These are phyloP conservation scores for Willowsia nigromaculata DNA, from an alignment of 2,888 invertebrate species.

Conservation along the genomic window DNA sequence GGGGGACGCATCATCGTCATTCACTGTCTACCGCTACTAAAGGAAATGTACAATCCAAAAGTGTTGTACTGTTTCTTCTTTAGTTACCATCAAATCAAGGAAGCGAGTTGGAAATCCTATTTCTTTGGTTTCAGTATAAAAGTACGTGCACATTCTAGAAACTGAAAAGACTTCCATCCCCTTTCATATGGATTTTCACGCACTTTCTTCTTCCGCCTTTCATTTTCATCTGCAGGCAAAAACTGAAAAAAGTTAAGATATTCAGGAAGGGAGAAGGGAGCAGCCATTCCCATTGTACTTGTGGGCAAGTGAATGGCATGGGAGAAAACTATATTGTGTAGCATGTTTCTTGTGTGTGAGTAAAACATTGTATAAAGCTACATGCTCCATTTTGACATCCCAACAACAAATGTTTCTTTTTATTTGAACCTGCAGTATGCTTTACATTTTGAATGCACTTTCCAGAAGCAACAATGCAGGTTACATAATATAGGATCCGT, in stretches of 20 bases:
- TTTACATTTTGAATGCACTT: conserved; percentile 18
- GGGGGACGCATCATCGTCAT: neutral
- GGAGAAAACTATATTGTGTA: neutral
- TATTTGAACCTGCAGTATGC: neutral
- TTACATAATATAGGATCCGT: neutral
- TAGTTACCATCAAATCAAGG: conserved; percentile 55
- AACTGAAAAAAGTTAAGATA: conserved; percentile 38
- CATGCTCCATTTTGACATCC: conserved; percentile 45
- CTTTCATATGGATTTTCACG: conserved; percentile 46
- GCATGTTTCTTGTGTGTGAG: neutral
- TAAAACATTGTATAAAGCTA: conserved; percentile 20
- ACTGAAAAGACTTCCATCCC: neutral
- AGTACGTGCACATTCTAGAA: neutral
- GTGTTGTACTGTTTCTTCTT: conserved; percentile 42
- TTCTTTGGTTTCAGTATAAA: conserved; percentile 5
- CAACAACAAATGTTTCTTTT: conserved; percentile 11
- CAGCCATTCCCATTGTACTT: neutral
- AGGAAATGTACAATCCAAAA: conserved; percentile 52
- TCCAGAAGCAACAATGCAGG: neutral
- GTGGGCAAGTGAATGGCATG: neutral
- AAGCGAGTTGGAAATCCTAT: conserved; percentile 69
- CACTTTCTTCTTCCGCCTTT: conserved; percentile 39
- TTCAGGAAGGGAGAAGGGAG: conserved; percentile 22
- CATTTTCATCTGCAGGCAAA: conserved; percentile 22
- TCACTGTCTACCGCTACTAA: neutral